A percentile compares a stretch with the other conserved stretches of the same genome.
Evolutionary conservation across 1,140 invertebrate species (phyloP).

Genomic region (Drosophila littoralis): DNA sequence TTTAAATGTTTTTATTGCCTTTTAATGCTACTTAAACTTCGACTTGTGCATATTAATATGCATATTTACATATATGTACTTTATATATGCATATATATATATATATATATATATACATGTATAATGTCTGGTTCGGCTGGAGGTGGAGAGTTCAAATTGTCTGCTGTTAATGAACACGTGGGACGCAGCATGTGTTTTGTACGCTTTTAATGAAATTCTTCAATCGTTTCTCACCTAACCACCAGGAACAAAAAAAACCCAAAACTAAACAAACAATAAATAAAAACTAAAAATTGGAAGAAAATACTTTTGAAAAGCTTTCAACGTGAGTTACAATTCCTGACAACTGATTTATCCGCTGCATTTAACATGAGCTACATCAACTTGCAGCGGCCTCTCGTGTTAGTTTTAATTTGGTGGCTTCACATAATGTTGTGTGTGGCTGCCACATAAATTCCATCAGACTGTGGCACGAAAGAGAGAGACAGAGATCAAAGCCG

Average conservation of each 20-base stretch:
- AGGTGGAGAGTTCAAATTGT: background rate
- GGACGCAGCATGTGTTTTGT: slow-evolving; percentile 41
- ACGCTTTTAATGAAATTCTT: slow-evolving; percentile 51
- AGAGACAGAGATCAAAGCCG: slow-evolving; percentile 65
- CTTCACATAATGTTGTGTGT: slow-evolving; percentile 20
- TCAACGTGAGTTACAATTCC: slow-evolving; percentile 62
- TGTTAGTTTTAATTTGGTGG: slow-evolving; percentile 57
- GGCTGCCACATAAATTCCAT: slow-evolving; percentile 70
- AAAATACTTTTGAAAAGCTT: slow-evolving; percentile 54
- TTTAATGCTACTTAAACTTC: slow-evolving; percentile 67
- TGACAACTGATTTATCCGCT: slow-evolving; percentile 67
- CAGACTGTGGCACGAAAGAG: slow-evolving; percentile 29
- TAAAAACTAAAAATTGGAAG: slow-evolving; percentile 49
- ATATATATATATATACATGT: background rate
- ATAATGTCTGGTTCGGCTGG: background rate
- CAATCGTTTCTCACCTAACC: slow-evolving; percentile 53
- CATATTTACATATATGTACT: slow-evolving; percentile 14
- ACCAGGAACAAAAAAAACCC: background rate
- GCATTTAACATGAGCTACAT: slow-evolving; percentile 38
- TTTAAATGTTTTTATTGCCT: slow-evolving; percentile 70
- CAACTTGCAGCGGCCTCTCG: slow-evolving; percentile 58
- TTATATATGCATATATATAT: slow-evolving; percentile 20
- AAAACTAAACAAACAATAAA: slow-evolving; percentile 68
- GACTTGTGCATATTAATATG: slow-evolving; percentile 69
- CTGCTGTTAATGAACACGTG: slow-evolving; percentile 56